phyloP scores from a whole-genome alignment of 1,140 invertebrate genomes.

The Drosophila equinoxialis region DNA sequence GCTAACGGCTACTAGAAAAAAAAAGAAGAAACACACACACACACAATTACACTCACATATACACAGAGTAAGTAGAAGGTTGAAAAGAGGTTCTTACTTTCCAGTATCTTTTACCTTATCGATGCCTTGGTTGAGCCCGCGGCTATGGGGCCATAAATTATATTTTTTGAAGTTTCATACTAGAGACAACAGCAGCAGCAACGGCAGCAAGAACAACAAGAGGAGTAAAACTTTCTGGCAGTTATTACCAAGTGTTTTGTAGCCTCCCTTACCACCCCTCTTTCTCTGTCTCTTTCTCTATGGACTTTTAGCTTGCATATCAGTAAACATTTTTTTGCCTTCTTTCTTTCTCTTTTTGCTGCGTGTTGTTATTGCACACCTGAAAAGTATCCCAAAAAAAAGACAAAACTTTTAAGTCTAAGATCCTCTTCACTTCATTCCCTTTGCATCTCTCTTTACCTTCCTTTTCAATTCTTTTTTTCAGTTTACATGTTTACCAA shows the following conservation, averaged over 20 bases:
- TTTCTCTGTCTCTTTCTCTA: constrained; percentile 3
- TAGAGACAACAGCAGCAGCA: constrained; percentile 46
- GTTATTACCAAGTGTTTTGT: constrained; percentile 81
- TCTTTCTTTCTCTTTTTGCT: not conserved
- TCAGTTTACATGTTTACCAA: constrained; percentile 40
- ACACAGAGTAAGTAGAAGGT: not conserved
- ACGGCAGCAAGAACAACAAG: constrained; percentile 28
- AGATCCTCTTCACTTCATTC: constrained; percentile 8
- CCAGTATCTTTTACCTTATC: constrained; percentile 78
- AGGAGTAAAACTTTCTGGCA: constrained; percentile 71
- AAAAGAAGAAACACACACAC: constrained; percentile 19
- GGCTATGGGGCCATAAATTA: constrained; percentile 79
- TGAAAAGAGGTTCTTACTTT: not conserved
- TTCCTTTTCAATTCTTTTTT: not conserved
- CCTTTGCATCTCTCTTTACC: not conserved
- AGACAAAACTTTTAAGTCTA: constrained; percentile 29
- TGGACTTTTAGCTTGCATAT: constrained; percentile 54
- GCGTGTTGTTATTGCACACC: constrained; percentile 35
- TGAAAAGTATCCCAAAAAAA: constrained; percentile 52
- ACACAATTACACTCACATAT: constrained; percentile 2
- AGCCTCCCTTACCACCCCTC: constrained; percentile 8
- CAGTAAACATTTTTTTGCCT: constrained; percentile 79
- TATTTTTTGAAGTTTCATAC: constrained; percentile 74
- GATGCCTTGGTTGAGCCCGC: constrained; percentile 69
- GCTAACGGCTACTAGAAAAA: constrained; percentile 42